Percentiles rank a stretch among this genome's conserved stretches.
Evolutionary conservation across 2,888 invertebrate genomes (phyloP).

Genomic region (Caenorhabditis drosophilae): DNA sequence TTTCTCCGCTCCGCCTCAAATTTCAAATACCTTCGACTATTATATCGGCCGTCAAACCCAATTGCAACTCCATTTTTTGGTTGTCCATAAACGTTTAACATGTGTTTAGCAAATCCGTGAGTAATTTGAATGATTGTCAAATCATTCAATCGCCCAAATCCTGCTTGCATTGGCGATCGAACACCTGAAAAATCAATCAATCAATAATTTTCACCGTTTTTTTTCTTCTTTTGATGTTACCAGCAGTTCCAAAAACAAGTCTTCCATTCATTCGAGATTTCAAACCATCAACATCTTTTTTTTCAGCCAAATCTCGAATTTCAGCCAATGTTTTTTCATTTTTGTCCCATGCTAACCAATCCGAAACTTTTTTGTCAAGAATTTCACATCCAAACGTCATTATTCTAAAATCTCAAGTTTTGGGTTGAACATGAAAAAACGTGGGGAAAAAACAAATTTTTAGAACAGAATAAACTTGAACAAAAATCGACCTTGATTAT

Average conservation of each 20-base stretch:
- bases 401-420: slow-evolving; percentile 3
- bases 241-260: slow-evolving; percentile 73
- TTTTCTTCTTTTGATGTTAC: slow-evolving; percentile 44
- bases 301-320: slow-evolving; percentile 67
- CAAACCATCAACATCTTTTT: slow-evolving; percentile 68
- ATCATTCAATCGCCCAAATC: slow-evolving; percentile 93
- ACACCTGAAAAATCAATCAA: slow-evolving; percentile 74
- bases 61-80: slow-evolving; percentile 58
- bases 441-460: background rate
- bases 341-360: slow-evolving; percentile 66
- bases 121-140: slow-evolving; percentile 84
- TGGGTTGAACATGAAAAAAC: too few relatives aligned
- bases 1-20: too few relatives aligned
- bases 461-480: too few relatives aligned
- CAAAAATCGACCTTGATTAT: too few relatives aligned
- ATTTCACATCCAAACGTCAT: slow-evolving; percentile 35
- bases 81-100: slow-evolving; percentile 41
- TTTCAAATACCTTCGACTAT: slow-evolving; percentile 45
- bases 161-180: slow-evolving; percentile 88
- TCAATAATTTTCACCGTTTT: background rate
- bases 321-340: slow-evolving; percentile 65
- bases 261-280: slow-evolving; percentile 68
- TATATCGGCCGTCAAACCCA: slow-evolving; percentile 66
- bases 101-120: slow-evolving; percentile 63
- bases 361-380: slow-evolving; percentile 55